Conservation (phyloP, 2,888 invertebrate species). For the Cabera pusaria region DNA sequence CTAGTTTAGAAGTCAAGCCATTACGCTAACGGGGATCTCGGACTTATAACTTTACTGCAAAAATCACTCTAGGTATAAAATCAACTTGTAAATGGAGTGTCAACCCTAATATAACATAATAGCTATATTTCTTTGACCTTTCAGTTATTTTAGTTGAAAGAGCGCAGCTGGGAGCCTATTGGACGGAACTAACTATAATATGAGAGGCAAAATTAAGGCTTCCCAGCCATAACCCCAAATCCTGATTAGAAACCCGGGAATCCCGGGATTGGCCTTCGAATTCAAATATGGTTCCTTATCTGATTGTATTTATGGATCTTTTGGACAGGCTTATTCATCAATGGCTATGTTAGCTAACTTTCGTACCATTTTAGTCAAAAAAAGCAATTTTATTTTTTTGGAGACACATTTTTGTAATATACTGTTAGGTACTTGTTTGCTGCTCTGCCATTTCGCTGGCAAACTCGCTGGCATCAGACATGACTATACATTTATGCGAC, state of each 20-base stretch:
- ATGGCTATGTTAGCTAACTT: slow-evolving; percentile 39
- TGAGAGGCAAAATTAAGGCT: slow-evolving; percentile 35
- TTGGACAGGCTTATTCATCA: slow-evolving; percentile 40
- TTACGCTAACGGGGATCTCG: too few species aligned
- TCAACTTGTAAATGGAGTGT: background rate
- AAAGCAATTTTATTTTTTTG: too few species aligned
- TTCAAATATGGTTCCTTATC: slow-evolving; percentile 40
- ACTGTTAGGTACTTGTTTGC: too few species aligned
- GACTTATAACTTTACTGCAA: too few species aligned
- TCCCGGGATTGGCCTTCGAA: slow-evolving; percentile 28
- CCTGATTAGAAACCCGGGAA: slow-evolving; percentile 45
- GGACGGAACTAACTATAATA: slow-evolving; percentile 35
- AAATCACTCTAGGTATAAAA: too few species aligned
- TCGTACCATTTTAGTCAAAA: background rate
- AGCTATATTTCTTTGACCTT: slow-evolving; percentile 41
- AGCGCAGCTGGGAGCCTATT: slow-evolving; percentile 37
- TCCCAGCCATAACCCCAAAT: slow-evolving; percentile 37
- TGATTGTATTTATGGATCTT: slow-evolving; percentile 43
- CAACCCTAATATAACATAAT: slow-evolving; percentile 30
- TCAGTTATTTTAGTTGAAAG: slow-evolving; percentile 43
- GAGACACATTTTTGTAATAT: too few species aligned
- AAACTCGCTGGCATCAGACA: too few species aligned
- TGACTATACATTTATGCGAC: too few species aligned
- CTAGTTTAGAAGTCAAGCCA: too few species aligned
- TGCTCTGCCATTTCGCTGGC: too few species aligned